Percentiles rank a stretch among this genome's conserved stretches.
These are phyloP conservation scores for Callyntrura guangdongensis DNA, from an alignment of 2,888 invertebrate species.

Conservation along the genomic window DNA sequence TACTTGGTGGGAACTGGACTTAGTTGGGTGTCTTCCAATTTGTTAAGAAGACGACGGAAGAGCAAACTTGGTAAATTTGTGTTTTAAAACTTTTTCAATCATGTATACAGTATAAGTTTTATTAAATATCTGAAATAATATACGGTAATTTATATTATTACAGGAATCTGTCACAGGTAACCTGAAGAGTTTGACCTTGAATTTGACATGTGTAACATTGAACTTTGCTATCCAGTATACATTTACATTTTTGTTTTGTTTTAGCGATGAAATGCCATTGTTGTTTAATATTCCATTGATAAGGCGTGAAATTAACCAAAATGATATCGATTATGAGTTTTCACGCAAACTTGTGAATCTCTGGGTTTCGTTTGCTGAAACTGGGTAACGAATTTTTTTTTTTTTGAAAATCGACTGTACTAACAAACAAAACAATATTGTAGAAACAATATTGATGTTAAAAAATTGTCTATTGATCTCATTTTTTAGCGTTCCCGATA, in stretches of 20 bases:
- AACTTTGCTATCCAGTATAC: conserved; percentile 29
- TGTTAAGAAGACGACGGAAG: conserved; percentile 58
- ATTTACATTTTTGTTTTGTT: neutral
- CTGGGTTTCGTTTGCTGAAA: conserved; percentile 78
- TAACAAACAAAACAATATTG: too few species aligned
- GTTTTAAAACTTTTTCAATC: neutral
- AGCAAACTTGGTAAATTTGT: conserved; percentile 69
- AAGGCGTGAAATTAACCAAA: conserved; percentile 65
- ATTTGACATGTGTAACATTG: neutral
- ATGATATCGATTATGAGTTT: conserved; percentile 79
- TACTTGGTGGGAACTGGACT: conserved; percentile 76
- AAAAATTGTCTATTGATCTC: conserved; percentile 9
- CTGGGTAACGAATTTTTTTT: conserved; percentile 68
- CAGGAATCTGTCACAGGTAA: conserved; percentile 72
- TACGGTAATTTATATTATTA: neutral
- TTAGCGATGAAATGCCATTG: conserved; percentile 79
- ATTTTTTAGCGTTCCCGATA: conserved; percentile 56
- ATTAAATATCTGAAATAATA: neutral
- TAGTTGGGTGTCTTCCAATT: conserved; percentile 71
- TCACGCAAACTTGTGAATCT: conserved; percentile 76
- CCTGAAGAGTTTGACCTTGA: neutral
- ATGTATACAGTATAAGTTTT: neutral
- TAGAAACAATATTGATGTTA: neutral
- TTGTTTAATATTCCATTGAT: conserved; percentile 78
- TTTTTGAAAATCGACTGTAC: neutral